Evolutionary conservation across 2,113 vertebrate genomes (phyloP), one percentile per base, ranked within the genome.

Genomic region (Ciconia maguari): DNA sequence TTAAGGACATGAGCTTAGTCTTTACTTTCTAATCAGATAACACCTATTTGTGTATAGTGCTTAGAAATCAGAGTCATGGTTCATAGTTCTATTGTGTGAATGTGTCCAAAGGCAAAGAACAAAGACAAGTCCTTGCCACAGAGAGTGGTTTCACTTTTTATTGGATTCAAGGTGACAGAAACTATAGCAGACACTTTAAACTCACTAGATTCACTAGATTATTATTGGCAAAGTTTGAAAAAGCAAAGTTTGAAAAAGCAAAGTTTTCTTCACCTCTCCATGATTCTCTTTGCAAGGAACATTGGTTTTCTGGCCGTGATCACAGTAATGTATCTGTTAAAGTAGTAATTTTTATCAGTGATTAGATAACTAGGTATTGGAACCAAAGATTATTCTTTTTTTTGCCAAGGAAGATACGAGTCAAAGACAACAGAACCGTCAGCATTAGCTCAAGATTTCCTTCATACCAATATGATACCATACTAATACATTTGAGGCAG

Each of bases 141-240:
- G 68, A 81, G 26, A 64, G 12, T 10, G 41, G 26, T 92, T 93
- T 75, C 46, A 78, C 24, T 80, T 92, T n/a, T 58, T 66, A 29
- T 70, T 94, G 30, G 16, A 92, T 83, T 90, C 83, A 90, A 92
- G 78, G 90, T 92, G 92, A 95, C 30, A 81, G 86, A 94, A 95
- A 90, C 48, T 75, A 62, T 4, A 60, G 60, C 64, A 76, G 65
- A 13, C 57, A 61, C 25, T 83, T 95, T 70, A 94, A 78, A 75
- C 18, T 69, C 42, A 25, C 42, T 78, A 13, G 54, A 44, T 81
- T 84, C 41, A 57, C 29, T 76, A 77, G 57, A 44, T 81, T 65
- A 55, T 77, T 92, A 74, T 16, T 87, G 48, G 42, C 26, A 92
- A 81, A 70, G 16, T 36, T 36, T 36, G 36, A 36, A 36, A 36